These are phyloP conservation scores for Drosophila colorata DNA, from an alignment of 2,888 invertebrate genomes.

Conservation along the genomic window DNA sequence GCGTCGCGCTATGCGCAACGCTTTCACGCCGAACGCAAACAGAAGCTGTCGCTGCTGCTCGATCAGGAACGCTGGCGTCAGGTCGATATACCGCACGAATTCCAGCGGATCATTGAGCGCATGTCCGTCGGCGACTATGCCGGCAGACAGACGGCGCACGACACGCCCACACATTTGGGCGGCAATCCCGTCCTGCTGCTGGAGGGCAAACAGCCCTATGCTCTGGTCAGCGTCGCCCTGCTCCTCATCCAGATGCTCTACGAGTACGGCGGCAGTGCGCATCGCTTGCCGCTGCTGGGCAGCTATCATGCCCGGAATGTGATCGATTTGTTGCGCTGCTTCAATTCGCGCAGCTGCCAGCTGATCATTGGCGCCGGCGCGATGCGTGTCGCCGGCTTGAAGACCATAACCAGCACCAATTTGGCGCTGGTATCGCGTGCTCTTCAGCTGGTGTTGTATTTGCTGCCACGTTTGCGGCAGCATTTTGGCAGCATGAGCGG, in stretches of 20 bases:
- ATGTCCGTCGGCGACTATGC: conserved; percentile 86
- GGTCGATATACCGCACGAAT: conserved; percentile 95
- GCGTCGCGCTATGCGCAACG: conserved; percentile 95
- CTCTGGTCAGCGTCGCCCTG: conserved; percentile 93
- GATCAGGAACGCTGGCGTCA: conserved; percentile 97
- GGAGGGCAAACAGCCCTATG: conserved; percentile 89
- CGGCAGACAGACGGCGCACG: too few species aligned
- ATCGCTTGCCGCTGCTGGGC: conserved; percentile 91
- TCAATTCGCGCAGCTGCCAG: conserved; percentile 95
- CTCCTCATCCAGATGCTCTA: conserved; percentile 95
- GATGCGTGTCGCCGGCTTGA: conserved; percentile 95
- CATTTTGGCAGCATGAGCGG: conserved; percentile 88
- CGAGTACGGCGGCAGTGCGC: conserved; percentile 95
- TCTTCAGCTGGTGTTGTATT: conserved; percentile 92
- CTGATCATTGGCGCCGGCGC: conserved; percentile 98
- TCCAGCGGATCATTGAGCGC: conserved; percentile 93
- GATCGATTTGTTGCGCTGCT: conserved; percentile 94
- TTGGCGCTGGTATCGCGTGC: conserved; percentile 94
- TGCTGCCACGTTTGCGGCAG: conserved; percentile 90
- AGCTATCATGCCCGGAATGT: conserved; percentile 93
- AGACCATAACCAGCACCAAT: conserved; percentile 97
- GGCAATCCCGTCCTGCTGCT: conserved; percentile 87
- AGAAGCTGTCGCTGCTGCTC: conserved; percentile 92
- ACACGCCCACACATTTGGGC: too few species aligned
- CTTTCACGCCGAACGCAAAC: conserved; percentile 95